A percentile compares a stretch with the other conserved stretches of the same genome.
phyloP scores from a whole-genome alignment of 2,797 vertebrate genomes.

The Hemitrygon akajei region DNA sequence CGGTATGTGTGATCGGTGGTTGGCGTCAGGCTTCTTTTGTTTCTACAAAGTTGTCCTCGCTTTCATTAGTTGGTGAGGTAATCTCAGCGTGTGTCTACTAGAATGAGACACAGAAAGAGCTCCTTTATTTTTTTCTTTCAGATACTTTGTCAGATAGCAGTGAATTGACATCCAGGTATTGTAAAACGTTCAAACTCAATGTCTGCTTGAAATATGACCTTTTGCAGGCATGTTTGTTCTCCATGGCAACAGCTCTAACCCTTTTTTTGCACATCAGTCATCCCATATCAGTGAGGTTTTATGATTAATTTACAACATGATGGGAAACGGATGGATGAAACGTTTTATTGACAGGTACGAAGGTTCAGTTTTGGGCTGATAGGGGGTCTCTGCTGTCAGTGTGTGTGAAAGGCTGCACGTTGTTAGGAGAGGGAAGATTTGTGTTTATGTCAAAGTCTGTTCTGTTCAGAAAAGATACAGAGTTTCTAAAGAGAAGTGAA shows the following conservation, averaged over 20 bases:
- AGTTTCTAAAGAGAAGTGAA: too few species aligned
- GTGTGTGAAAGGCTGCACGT: too few species aligned
- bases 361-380: not conserved
- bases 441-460: not conserved
- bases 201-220: constrained; percentile 6
- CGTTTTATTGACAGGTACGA: not conserved
- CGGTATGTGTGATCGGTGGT: not conserved
- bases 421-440: not conserved
- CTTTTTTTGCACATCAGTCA: not conserved
- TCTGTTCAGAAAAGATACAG: not conserved
- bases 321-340: not conserved
- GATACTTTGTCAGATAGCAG: not conserved
- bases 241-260: not conserved
- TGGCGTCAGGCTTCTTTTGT: not conserved
- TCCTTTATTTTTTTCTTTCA: not conserved
- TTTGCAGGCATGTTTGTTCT: not conserved
- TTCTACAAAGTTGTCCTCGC: not conserved
- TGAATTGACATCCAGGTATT: constrained; percentile 8
- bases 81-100: not conserved
- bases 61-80: not conserved
- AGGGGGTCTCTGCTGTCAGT: too few species aligned
- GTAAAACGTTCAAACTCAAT: not conserved
- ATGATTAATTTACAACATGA: not conserved
- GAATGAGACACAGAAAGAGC: not conserved
- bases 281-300: not conserved